Evolutionary conservation across 2,797 vertebrate genomes (phyloP).

Genomic region (Danio aesculapii): DNA sequence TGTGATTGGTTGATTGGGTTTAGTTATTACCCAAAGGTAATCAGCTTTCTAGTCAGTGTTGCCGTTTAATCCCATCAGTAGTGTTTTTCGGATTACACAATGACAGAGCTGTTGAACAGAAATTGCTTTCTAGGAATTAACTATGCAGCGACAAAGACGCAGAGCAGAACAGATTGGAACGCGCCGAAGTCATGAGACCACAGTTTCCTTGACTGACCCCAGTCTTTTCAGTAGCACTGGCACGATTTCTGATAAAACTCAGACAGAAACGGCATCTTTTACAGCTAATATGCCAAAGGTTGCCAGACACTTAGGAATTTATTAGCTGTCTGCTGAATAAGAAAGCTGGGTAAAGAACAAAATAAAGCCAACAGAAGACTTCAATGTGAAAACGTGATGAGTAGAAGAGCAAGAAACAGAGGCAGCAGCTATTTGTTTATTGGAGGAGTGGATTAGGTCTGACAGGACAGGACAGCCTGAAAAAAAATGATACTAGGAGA

Average conservation of each 20-base stretch:
- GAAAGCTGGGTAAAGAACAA: neutral
- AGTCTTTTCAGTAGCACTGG: neutral
- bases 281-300: slow-evolving; percentile 21
- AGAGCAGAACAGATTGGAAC: slow-evolving; percentile 25
- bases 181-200: slow-evolving; percentile 3
- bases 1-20: slow-evolving; percentile 22
- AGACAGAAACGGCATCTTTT: neutral
- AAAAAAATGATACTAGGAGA: slow-evolving; percentile 42
- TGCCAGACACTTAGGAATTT: slow-evolving; percentile 38
- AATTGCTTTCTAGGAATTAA: slow-evolving; percentile 21
- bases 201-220: neutral
- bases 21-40: neutral
- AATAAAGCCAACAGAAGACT: neutral
- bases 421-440: slow-evolving; percentile 17
- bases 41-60: slow-evolving; percentile 6
- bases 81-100: slow-evolving; percentile 14
- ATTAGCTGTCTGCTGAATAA: slow-evolving; percentile 21
- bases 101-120: slow-evolving; percentile 14
- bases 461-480: slow-evolving; percentile 7
- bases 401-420: neutral
- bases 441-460: slow-evolving; percentile 1
- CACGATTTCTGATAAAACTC: neutral
- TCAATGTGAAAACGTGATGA: neutral
- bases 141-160: neutral
- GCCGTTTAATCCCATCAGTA: neutral